A percentile compares a stretch with the other conserved stretches of the same genome.
Conservation (phyloP, 2,888 invertebrate species). For the Sarcophaga variegata region DNA sequence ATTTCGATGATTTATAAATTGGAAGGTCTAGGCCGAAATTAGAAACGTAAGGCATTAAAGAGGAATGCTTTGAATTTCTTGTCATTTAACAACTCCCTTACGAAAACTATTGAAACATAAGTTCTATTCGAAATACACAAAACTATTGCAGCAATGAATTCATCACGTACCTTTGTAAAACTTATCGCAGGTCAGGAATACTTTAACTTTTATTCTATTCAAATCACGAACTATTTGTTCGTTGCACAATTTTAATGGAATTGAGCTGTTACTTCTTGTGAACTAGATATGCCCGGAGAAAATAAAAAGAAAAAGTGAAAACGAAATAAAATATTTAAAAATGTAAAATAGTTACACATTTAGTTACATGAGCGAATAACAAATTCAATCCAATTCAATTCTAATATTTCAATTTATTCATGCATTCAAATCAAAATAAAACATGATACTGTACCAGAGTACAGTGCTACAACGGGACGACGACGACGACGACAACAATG, state of each 20-base stretch:
- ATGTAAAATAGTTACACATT: conserved; percentile 17
- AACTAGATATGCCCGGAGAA: not conserved
- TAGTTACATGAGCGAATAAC: conserved; percentile 20
- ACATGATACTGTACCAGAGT: not conserved
- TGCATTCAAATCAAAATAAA: conserved; percentile 47
- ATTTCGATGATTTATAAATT: too few relatives aligned
- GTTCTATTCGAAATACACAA: too few relatives aligned
- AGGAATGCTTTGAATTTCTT: too few relatives aligned
- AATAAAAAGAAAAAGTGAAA: not conserved
- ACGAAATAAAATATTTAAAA: not conserved
- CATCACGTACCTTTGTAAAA: not conserved
- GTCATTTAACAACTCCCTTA: too few relatives aligned
- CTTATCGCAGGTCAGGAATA: not conserved
- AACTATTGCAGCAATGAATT: too few relatives aligned
- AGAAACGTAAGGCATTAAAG: too few relatives aligned
- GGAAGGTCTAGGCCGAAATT: too few relatives aligned
- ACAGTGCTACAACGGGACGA: too few relatives aligned
- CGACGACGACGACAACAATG: not conserved
- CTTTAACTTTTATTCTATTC: conserved; percentile 13
- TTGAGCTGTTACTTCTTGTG: conserved; percentile 4
- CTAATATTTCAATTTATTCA: conserved; percentile 53
- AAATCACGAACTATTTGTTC: conserved; percentile 6
- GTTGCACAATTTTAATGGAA: conserved; percentile 38
- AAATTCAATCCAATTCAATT: conserved; percentile 27
- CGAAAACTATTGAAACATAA: too few relatives aligned